These are phyloP conservation scores for Rana temporaria DNA, from an alignment of 2,113 vertebrate species.

Conservation along the genomic window DNA sequence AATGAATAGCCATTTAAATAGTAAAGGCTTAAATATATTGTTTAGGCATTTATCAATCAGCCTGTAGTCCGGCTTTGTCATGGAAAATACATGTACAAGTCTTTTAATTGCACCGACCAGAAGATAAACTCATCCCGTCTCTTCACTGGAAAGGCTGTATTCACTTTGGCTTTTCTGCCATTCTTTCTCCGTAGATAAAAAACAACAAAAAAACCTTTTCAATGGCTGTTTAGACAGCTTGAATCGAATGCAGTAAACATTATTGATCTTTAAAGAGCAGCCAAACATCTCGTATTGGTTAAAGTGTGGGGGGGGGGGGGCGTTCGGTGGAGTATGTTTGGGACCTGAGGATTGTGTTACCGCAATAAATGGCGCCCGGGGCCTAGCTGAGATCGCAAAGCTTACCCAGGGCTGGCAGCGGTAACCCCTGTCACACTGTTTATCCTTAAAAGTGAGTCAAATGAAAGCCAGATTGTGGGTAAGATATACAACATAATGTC, in stretches of 20 bases:
- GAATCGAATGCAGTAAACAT: constrained; percentile 6
- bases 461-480: constrained; percentile 70
- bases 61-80: constrained; percentile 3
- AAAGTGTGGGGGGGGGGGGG: constrained; percentile 5
- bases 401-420: constrained; percentile 58
- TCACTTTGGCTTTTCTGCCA: not conserved
- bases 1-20: constrained; percentile 14
- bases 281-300: constrained; percentile 60
- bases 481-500: constrained; percentile 63
- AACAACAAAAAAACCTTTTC: constrained; percentile 1
- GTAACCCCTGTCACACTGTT: constrained; percentile 61
- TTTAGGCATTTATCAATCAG: not conserved
- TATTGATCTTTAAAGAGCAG: constrained; percentile 51
- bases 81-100: constrained; percentile 10
- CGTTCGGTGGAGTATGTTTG: constrained; percentile 59
- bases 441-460: constrained; percentile 62
- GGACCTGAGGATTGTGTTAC: constrained; percentile 60
- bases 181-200: not conserved
- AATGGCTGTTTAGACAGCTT: constrained; percentile 16
- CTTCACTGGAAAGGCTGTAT: constrained; percentile 11
- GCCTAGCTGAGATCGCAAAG: constrained; percentile 48
- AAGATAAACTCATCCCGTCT: constrained; percentile 7
- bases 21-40: constrained; percentile 23
- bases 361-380: constrained; percentile 54
- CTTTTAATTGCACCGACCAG: constrained; percentile 3